Evolutionary conservation across 2,888 invertebrate species (phyloP), one percentile per base, ranked within the genome.

Genomic region (Parnassius orleans): DNA sequence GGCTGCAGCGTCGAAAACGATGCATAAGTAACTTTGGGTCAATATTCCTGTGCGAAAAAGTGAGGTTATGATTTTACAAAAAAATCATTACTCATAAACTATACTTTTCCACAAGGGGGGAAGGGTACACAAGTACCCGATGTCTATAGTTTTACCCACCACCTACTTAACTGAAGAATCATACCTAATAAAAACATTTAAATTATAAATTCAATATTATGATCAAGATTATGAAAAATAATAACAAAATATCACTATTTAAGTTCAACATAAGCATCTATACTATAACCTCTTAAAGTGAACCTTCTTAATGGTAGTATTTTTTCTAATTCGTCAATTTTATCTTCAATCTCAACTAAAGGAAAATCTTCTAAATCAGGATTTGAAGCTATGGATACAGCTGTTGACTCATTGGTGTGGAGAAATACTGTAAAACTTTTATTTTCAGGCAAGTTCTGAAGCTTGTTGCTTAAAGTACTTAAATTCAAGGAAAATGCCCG

Each of bases 401-500:
- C 92, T 10, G 93, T 90, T n/a, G 93, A 92, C 75, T 94, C 93
- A 68, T 92, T 92, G 14, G 94, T 93, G 66, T 93, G 88, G 56
- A 95, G 78, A 64, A 92, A 88, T 63, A 95, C 92, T n/a, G 87
- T 85, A 76, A 95, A 95, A 68, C 92, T 93, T 57, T 89, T 78
- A 65, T 93, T 90, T 56, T 92, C 87, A 9, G 94, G 92, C 54
- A 93, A 71, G 60, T 86, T 77, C 57, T 88, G 81, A 46, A 94
- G 85, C 67, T 91, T 92, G 44, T 83, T 75, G 61, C 84, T 81
- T 33, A 90, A 75, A 61, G 91, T 86, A 0, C 93, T 83, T 53
- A 95, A 72, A 70, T 93, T 93, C 42, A 95, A 79, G 66, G 93
- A 93, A 75, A 94, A 93, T 9, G 93, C 91, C 60, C 94, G 87